phyloP scores from a whole-genome alignment of 1,140 invertebrate genomes.

The Physella acuta region DNA sequence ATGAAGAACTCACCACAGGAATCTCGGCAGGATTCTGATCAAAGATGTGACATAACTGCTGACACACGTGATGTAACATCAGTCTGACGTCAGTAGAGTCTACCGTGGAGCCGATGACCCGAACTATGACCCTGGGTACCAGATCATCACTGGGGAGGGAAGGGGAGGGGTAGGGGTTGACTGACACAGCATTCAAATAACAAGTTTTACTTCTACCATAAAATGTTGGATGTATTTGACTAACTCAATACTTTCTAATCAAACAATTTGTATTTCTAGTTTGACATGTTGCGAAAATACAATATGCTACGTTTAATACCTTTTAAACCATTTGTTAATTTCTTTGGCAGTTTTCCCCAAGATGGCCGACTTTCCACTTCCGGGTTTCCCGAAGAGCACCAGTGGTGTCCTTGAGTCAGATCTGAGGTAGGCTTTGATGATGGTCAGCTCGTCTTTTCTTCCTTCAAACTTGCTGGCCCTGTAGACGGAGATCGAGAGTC shows the following conservation, averaged over 20 bases:
- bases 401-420: conserved; percentile 67
- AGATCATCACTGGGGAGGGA: conserved; percentile 26
- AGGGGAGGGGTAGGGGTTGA: no score
- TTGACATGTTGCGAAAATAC: not conserved
- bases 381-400: conserved; percentile 74
- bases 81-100: conserved; percentile 65
- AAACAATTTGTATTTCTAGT: not conserved
- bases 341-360: conserved; percentile 71
- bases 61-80: conserved; percentile 44
- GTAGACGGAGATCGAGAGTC: no score
- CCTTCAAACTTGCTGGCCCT: conserved; percentile 55
- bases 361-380: conserved; percentile 79
- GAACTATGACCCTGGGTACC: conserved; percentile 56
- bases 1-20: conserved; percentile 59
- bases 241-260: not conserved
- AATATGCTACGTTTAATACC: conserved; percentile 35
- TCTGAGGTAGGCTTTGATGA: conserved; percentile 66
- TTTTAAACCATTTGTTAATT: conserved; percentile 68
- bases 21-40: conserved; percentile 56
- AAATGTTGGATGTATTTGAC: not conserved
- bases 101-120: conserved; percentile 67
- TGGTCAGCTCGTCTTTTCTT: conserved; percentile 47
- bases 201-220: no score
- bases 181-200: no score
- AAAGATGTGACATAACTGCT: conserved; percentile 47